phyloP scores from a whole-genome alignment of 2,113 vertebrate species.

The Vireo altiloquus region DNA sequence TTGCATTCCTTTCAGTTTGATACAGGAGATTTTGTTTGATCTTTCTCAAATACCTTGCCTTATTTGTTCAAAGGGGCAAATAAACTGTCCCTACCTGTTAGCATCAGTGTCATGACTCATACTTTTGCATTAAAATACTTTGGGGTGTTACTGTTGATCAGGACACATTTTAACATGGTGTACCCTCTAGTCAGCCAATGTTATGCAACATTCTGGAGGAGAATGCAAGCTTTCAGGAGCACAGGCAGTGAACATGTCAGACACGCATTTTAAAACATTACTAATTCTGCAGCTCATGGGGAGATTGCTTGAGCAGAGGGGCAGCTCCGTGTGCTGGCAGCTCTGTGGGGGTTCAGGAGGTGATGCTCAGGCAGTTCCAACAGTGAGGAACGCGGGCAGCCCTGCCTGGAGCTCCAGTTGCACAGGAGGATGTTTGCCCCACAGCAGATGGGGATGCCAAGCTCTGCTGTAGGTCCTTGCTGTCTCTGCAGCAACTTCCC shows the following conservation, averaged over 20 bases:
- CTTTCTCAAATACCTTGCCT: conserved; percentile 37
- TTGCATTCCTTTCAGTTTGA: conserved; percentile 46
- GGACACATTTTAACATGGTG: neutral
- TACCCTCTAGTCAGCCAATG: neutral
- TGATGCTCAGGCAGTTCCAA: neutral
- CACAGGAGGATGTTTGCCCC: neutral
- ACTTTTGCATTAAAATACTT: neutral
- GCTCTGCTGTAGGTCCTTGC: neutral
- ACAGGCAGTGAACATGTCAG: neutral
- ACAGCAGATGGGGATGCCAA: neutral
- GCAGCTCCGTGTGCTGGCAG: accelerated
- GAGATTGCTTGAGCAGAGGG: neutral
- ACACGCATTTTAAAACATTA: accelerated
- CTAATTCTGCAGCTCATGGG: neutral
- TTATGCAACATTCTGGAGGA: neutral
- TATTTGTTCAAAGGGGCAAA: conserved; percentile 66
- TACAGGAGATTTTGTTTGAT: conserved; percentile 56
- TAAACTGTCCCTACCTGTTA: conserved; percentile 66
- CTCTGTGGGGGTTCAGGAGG: neutral
- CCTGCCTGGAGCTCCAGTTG: neutral
- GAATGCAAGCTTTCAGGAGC: neutral
- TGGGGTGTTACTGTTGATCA: neutral
- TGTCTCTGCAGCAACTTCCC: neutral
- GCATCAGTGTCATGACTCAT: neutral
- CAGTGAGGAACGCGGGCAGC: neutral